Evolutionary conservation across 2,888 invertebrate species (phyloP), one percentile per base, ranked within the genome.

Genomic region (Sesia bembeciformis): DNA sequence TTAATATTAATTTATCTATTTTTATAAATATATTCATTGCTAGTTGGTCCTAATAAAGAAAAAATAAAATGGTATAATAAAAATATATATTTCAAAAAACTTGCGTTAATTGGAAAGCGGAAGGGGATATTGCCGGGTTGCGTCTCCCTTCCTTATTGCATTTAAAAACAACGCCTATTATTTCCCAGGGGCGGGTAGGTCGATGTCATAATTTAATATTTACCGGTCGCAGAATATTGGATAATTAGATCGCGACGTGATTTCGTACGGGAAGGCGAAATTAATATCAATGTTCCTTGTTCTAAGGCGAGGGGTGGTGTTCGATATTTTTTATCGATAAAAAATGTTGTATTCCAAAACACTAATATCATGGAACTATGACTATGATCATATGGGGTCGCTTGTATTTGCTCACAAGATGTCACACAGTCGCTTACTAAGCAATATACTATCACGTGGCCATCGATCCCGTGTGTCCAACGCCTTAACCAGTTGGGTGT

Each of bases 221-320:
- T 78, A 77, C 76, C 76, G 81, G 81, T 78, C 76, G 71, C 74
- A 76, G 76, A 72, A 78, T 81, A 84, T 83, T 74, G 77, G 80
- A 82, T 88, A 89, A 89, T 89, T 88, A 87, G 86, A 86, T 87
- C 72, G 77, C 75, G 75, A 78, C 84, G 84, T 87, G 88, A 89
- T 89, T 88, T 84, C 71, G 82, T 84, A 78, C 81, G 77, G 81
- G 79, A 78, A 77, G 76, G 76, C 72, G 63, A 78, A 84, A 88
- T 89, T 88, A 88, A 88, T 89, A 88, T 88, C 89, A 85, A 88
- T 88, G 85, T 84, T 87, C 84, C 80, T 85, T 80, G 81, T 80
- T 76, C 70, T 71, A 67, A 59, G 57, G 54, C 43, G 46, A 8
- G 60, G 61, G 23, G 57, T 42, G 42, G 7, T 42, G 42, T 42